Conservation (phyloP, 2,888 invertebrate species). For the Chrysolina americana region DNA sequence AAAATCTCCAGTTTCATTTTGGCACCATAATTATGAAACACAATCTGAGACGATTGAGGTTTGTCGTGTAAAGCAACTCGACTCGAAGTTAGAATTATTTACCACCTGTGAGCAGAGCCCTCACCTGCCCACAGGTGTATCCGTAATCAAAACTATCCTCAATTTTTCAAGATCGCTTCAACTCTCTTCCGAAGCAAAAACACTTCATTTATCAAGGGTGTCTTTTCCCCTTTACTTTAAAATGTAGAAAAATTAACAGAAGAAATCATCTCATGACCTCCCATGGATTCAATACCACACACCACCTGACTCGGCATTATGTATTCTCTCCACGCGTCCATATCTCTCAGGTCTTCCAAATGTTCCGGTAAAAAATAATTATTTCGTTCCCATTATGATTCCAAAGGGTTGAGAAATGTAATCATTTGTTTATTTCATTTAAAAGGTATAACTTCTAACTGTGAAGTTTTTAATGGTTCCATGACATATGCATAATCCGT, state of each 20-base stretch:
- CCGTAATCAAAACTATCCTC: too few relatives aligned
- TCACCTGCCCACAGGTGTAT: too few relatives aligned
- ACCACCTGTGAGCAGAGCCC: too few relatives aligned
- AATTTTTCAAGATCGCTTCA: not conserved
- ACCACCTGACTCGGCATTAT: constrained; percentile 13
- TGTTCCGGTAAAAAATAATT: constrained; percentile 20
- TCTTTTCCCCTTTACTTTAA: not conserved
- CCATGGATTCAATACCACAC: not conserved
- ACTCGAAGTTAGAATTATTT: too few relatives aligned
- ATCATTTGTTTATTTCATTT: constrained; percentile 22
- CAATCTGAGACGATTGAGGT: too few relatives aligned
- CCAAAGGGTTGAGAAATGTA: constrained; percentile 17
- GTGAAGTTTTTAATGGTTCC: constrained; percentile 45
- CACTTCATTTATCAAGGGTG: not conserved
- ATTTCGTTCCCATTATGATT: constrained; percentile 7
- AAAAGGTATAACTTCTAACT: constrained; percentile 11
- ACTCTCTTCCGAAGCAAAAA: not conserved
- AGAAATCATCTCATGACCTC: constrained; percentile 1
- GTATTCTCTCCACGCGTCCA: constrained; percentile 2
- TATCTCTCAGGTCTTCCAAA: not conserved
- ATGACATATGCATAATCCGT: constrained; percentile 52
- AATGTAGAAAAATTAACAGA: not conserved
- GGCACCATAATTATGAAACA: too few relatives aligned
- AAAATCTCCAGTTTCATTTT: too few relatives aligned
- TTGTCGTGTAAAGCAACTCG: too few relatives aligned